Conservation (phyloP, 2,797 vertebrate species). For the Fistularia tabacaria region DNA sequence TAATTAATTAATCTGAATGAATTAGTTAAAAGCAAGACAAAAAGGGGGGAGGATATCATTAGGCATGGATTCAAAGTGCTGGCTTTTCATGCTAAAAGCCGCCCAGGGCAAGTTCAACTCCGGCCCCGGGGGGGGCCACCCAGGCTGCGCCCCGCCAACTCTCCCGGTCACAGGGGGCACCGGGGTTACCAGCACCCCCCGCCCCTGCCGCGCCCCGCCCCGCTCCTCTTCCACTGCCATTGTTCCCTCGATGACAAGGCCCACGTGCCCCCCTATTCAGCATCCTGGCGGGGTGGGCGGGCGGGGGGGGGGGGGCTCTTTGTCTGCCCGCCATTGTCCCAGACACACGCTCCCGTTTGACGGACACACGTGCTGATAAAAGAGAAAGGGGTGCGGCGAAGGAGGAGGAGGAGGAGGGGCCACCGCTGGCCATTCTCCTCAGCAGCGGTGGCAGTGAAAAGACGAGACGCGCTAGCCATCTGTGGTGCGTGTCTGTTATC, state of each 20-base stretch:
- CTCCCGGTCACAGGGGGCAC: constrained; percentile 18
- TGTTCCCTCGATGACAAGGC: constrained; percentile 72
- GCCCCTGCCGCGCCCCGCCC: constrained; percentile 15
- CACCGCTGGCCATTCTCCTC: constrained; percentile 75
- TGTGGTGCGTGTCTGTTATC: constrained; percentile 77
- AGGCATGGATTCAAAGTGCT: neutral
- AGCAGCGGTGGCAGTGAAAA: constrained; percentile 66
- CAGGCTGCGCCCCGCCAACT: neutral
- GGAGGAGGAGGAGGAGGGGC: constrained; percentile 58
- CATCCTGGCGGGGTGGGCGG: constrained; percentile 53
- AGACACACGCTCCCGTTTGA: constrained; percentile 77
- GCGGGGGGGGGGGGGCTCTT: constrained; percentile 59
- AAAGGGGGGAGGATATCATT: neutral
- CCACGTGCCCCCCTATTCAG: constrained; percentile 77
- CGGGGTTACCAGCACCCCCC: constrained; percentile 52
- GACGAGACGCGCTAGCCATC: constrained; percentile 77
- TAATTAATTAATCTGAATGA: no score
- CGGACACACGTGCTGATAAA: constrained; percentile 77
- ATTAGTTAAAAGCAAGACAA: no score
- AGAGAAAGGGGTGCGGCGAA: constrained; percentile 50
- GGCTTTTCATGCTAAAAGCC: neutral
- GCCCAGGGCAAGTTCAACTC: constrained; percentile 28
- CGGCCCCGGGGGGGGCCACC: no score
- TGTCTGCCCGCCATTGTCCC: constrained; percentile 74
- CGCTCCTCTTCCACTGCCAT: constrained; percentile 39